Base-by-base conservation (phyloP, 2,113 vertebrate species). In the Corynorhinus townsendii region DNA sequence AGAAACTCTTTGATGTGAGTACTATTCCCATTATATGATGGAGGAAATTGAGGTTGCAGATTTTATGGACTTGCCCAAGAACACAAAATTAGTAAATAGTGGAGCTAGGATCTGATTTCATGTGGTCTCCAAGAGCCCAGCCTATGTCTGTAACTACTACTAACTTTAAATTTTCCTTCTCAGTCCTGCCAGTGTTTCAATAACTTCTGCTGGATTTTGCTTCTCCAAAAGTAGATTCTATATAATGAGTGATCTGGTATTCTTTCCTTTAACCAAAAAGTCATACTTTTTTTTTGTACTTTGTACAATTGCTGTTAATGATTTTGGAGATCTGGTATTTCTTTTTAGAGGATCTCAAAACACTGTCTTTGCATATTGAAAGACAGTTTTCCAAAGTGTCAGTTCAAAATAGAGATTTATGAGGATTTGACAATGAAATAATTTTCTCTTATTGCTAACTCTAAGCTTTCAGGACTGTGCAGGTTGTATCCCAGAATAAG, bases 371-470 rank as follows among this genome's bases (percentile, higher is more conserved):
- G 52, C 75, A 76, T 91, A 68, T 90, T 89, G 84, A 91, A 95
- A 91, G 83, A 40, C 47, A 96, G 68, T n/a, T 93, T 91, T 91
- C 62, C 52, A 93, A 96, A 96, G 94, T 96, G 86, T 95, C 89
- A 97, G 85, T 94, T 96, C 40, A 88, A 95, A 96, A 95, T 85
- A 96, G 56, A 94, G 80, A 91, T 94, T 84, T 82, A 91, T 84
- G 73, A 82, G 85, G 24, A 96, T 84, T 84, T 94, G 59, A 68
- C 89, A 94, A 81, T 62, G 35, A 95, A 90, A 76, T 91, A 2
- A 80, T 72, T 93, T 88, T 64, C 72, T 93, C n/a, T 82, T 72
- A 52, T 90, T 94, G 52, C 52, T 90, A 76, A 92, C n/a, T 80
- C 38, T 17, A 47, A 85, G 22, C 54, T 96, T 28, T 94, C 73